Base-by-base conservation (phyloP, 2,888 invertebrate genomes). In the Rotaria sp. region DNA sequence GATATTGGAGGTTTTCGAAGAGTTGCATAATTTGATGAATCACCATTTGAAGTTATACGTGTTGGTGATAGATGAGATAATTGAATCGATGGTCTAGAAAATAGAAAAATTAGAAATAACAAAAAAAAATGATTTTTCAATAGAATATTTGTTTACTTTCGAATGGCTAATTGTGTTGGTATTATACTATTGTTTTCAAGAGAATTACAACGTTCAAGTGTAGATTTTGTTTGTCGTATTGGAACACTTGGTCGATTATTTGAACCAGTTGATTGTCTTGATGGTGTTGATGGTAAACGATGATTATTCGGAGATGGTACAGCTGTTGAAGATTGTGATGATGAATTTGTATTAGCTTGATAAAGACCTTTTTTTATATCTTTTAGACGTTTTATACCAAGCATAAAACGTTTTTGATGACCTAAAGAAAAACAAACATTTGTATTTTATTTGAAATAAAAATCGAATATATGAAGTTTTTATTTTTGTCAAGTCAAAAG, bases 401-500 rank as follows among this genome's bases (percentile, higher is more conserved):
- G 93, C 90, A 96, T 94, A 89, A 99, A 95, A 93, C 97, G 96
- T 93, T 99, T 99, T 92, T 99, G 97, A 91, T 99, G 99, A 57
- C 99, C 99, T 90, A 96, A 92, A 90, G 95, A 45, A 57, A 48
- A 84, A 67, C 84, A 48, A 85, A 75, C 50, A 1, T 15, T 3
- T 3, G 18, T 13, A 13, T 50, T 50, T 18, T 18, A 50, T 50
- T 18, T 50, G 50, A 50, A 50, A 50, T 18, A 0, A 50, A 50
- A 50, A 4, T 50, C 4, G 18, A 15, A 50, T 18, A 50, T 4
- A 50, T 18, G 45, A 45, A 4, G 8, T 45, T 45, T 45, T 8
- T 45, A 11, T 45, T 45, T 45, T n/a, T n/a, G n/a, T n/a, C n/a
- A n/a, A n/a, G n/a, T n/a, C n/a, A n/a, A n/a, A n/a, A n/a, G n/a